phyloP scores from a whole-genome alignment of 2,888 invertebrate genomes.

The Ophion obscuratus region DNA sequence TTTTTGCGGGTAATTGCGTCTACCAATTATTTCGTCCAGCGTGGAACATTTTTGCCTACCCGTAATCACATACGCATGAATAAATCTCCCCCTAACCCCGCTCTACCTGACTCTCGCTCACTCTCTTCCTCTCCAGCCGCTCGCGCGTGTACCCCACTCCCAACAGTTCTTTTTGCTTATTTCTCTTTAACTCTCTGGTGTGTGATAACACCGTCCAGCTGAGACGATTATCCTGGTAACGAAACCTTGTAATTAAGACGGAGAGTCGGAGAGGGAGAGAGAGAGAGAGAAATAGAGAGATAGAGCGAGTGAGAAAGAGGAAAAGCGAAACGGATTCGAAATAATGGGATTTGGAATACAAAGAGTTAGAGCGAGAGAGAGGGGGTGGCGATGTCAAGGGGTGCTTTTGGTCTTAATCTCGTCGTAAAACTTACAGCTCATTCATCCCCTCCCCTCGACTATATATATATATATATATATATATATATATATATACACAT shows the following conservation, averaged over 20 bases:
- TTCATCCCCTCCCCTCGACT: constrained; percentile 22
- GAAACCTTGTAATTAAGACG: constrained; percentile 1
- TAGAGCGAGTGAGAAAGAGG: no score
- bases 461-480: background rate
- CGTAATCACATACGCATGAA: no score
- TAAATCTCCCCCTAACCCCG: no score
- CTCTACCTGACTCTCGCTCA: background rate
- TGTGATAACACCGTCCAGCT: background rate
- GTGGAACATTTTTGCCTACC: no score
- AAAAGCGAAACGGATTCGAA: no score
- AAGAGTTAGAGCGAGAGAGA: constrained; percentile 28
- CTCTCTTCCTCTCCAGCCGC: background rate
- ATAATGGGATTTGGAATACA: no score
- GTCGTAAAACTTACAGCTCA: constrained; percentile 56
- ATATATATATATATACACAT: background rate
- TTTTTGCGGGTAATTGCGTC: no score
- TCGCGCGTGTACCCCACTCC: background rate
- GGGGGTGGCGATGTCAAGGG: constrained; percentile 20
- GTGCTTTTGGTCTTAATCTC: constrained; percentile 58
- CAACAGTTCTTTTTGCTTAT: background rate
- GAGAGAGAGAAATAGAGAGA: no score
- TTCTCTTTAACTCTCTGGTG: background rate
- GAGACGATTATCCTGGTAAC: background rate
- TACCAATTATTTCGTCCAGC: no score
- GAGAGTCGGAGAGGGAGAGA: background rate